phyloP scores from a whole-genome alignment of 2,888 invertebrate species.

The Alsophila aescularia region DNA sequence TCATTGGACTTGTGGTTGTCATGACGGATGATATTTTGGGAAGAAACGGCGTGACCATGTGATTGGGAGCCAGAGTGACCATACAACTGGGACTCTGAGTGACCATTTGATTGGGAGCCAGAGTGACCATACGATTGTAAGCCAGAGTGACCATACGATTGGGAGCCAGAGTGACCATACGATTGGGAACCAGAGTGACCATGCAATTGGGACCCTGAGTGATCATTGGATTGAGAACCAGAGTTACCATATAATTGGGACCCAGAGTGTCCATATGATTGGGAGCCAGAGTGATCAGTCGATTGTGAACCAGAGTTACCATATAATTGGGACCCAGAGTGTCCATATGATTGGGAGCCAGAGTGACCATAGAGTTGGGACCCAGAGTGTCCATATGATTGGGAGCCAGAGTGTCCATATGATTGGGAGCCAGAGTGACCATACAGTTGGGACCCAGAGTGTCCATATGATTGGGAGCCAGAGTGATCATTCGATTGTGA shows the following conservation, averaged over 20 bases:
- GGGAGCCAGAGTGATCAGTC: neutral
- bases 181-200: constrained; percentile 11
- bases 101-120: too few relatives aligned
- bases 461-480: constrained; percentile 20
- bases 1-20: constrained; percentile 33
- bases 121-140: too few relatives aligned
- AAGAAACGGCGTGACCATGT: constrained; percentile 39
- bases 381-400: too few relatives aligned
- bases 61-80: constrained; percentile 31
- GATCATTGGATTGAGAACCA: too few relatives aligned
- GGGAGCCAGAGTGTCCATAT: constrained; percentile 36
- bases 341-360: constrained; percentile 28
- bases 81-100: constrained; percentile 16
- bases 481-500: constrained; percentile 35
- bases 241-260: constrained; percentile 35
- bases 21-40: constrained; percentile 44
- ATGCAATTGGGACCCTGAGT: too few relatives aligned
- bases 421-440: constrained; percentile 31
- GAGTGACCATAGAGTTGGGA: constrained; percentile 31
- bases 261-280: constrained; percentile 31
- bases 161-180: constrained; percentile 29
- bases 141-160: constrained; percentile 34
- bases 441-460: constrained; percentile 17
- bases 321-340: too few relatives aligned
- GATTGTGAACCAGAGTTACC: too few relatives aligned